Evolutionary conservation across 2,888 invertebrate genomes (phyloP).

Genomic region (Rhingia rostrata): DNA sequence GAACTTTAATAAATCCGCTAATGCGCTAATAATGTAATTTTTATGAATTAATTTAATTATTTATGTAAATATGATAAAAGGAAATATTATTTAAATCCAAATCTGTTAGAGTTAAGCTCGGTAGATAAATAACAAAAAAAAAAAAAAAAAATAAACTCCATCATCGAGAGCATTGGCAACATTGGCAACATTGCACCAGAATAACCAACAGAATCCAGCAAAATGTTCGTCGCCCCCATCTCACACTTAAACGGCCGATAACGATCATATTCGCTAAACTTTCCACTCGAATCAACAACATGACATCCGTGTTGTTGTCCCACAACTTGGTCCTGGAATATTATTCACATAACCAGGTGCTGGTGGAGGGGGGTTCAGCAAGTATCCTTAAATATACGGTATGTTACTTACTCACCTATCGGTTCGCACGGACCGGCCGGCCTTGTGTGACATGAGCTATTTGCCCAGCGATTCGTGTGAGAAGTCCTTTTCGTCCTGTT

Average conservation of each 20-base stretch:
- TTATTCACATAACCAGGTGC: constrained; percentile 40
- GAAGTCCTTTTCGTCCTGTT: constrained; percentile 30
- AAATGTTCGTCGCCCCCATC: constrained; percentile 72
- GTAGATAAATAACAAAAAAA: no score
- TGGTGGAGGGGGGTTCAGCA: no score
- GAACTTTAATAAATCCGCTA: no score
- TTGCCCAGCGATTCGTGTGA: constrained; percentile 60
- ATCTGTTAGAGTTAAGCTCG: no score
- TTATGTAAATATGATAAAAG: no score
- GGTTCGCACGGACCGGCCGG: constrained; percentile 15
- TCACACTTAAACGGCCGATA: constrained; percentile 68
- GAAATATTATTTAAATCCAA: no score
- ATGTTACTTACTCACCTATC: constrained; percentile 34
- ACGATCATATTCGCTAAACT: constrained; percentile 73
- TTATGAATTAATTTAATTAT: no score
- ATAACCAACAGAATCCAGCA: constrained; percentile 43
- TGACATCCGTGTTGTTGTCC: constrained; percentile 69
- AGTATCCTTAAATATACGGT: constrained; percentile 52
- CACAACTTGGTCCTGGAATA: constrained; percentile 33
- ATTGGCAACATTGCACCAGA: constrained; percentile 30
- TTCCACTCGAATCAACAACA: constrained; percentile 74
- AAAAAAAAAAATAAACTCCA: no score
- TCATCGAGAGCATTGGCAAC: no score
- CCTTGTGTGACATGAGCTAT: constrained; percentile 38
- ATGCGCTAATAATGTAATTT: no score